Base-by-base conservation (phyloP, 2,888 invertebrate species). In the Anaspis maculata region DNA sequence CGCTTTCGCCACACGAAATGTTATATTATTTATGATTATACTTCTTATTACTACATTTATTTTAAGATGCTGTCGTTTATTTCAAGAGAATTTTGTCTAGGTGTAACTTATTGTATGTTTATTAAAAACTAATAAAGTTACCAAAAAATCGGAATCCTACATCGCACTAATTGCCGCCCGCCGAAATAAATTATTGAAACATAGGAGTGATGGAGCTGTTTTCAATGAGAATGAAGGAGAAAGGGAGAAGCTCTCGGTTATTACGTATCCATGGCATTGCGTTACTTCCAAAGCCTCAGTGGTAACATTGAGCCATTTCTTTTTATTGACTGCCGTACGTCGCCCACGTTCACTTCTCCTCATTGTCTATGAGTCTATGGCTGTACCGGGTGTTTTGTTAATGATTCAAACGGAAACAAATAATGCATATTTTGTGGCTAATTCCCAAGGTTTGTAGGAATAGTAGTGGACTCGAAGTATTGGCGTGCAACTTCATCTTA, bases 301-400 rank as follows among this genome's bases (percentile, higher is more conserved):
- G 54, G 56, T 51, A 52, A 52, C 54, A 57, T 55, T 39, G 46
- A 53, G 51, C 49, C 52, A 49, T 58, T 58, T 48, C 49, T 53
- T 57, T 57, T 57, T 57, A 57, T 55, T 52, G 55, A 53, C 55
- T 54, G 49, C 50, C 51, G 48, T 56, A 55, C 48, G 54, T 56
- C 49, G 50, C 41, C 34, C 51, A 48, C 52, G 52, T 44, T 49
- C 46, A 19, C 13, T 13, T 13, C 2, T 7, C 24, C 32, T 34
- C 24, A n/a, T 9, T 3, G 11, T 26, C 16, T 10, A 7, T 5
- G 25, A 25, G n/a, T n/a, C n/a, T n/a, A n/a, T n/a, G n/a, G n/a
- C n/a, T n/a, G n/a, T n/a, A n/a, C n/a, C n/a, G n/a, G n/a, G n/a
- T n/a, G n/a, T n/a, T n/a, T n/a, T n/a, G n/a, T n/a, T n/a, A n/a